Conservation (phyloP, 2,113 vertebrate species). For the Oryzias woworae region DNA sequence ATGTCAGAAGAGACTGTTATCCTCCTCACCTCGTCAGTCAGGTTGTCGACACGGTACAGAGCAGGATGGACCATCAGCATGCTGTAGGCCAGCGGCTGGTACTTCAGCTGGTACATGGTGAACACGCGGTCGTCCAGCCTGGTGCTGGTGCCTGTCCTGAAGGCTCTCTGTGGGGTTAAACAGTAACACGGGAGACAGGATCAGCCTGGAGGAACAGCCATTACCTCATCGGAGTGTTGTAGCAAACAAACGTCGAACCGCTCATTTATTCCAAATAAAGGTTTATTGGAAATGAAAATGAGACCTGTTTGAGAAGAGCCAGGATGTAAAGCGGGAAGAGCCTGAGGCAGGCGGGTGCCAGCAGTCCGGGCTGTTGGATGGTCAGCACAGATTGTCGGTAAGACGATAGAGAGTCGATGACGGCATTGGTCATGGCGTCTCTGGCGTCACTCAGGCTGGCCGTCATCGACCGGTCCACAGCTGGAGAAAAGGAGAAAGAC, state of each 20-base stretch:
- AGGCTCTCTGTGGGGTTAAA: slow-evolving; percentile 82
- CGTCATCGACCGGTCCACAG: slow-evolving; percentile 89
- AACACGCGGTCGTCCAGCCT: slow-evolving; percentile 91
- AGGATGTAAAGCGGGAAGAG: slow-evolving; percentile 91
- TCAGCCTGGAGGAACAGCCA: too few relatives aligned
- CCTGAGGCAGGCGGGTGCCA: slow-evolving; percentile 84
- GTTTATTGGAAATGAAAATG: too few relatives aligned
- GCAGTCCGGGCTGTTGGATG: slow-evolving; percentile 89
- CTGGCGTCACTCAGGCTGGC: slow-evolving; percentile 91
- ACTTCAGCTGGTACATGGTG: slow-evolving; percentile 96
- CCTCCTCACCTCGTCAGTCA: slow-evolving; percentile 87
- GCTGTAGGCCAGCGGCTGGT: slow-evolving; percentile 88
- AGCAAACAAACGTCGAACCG: too few relatives aligned
- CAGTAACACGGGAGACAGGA: neutral
- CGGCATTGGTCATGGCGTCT: slow-evolving; percentile 91
- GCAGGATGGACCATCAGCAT: slow-evolving; percentile 92
- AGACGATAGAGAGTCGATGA: slow-evolving; percentile 87
- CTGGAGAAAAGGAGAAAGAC: slow-evolving; percentile 60
- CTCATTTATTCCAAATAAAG: too few relatives aligned
- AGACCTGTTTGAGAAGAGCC: slow-evolving; percentile 94
- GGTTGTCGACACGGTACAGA: slow-evolving; percentile 88
- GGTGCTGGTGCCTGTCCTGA: slow-evolving; percentile 88
- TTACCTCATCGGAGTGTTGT: too few relatives aligned
- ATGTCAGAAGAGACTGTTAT: neutral
- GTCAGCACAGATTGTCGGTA: slow-evolving; percentile 86